Evolutionary conservation across 2,888 invertebrate genomes (phyloP).

Genomic region (Terebella lapidaria): DNA sequence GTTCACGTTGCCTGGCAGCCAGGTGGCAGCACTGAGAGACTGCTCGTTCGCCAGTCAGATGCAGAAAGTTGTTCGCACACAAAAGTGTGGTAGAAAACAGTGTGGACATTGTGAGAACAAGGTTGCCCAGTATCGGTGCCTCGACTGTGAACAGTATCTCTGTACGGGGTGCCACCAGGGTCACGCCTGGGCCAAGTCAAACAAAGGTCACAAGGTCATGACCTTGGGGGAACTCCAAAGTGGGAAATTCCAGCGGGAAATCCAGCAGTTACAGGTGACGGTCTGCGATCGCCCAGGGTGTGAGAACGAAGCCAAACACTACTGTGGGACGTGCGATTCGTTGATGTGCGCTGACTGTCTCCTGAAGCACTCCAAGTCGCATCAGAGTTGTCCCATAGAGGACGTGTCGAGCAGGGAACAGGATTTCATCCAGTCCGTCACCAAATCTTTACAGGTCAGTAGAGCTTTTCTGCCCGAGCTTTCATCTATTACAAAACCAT

Average conservation of each 20-base stretch:
- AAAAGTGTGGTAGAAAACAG: conserved; percentile 8
- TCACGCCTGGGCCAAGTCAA: conserved; percentile 39
- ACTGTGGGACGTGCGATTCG: background rate
- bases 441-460: background rate
- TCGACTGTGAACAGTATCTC: conserved; percentile 42
- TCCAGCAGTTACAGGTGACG: conserved; percentile 30
- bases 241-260: conserved; percentile 38
- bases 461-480: too few species aligned
- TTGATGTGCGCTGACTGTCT: background rate
- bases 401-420: background rate
- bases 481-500: too few species aligned
- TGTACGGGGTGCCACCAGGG: conserved; percentile 37
- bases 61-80: conserved; percentile 27
- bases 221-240: conserved; percentile 30
- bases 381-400: background rate
- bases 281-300: conserved; percentile 30
- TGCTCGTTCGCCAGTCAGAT: conserved; percentile 33
- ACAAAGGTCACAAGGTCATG: conserved; percentile 34
- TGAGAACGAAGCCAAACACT: conserved; percentile 12
- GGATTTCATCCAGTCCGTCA: background rate
- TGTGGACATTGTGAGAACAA: conserved; percentile 30
- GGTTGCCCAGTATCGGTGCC: conserved; percentile 23
- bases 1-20: conserved; percentile 6
- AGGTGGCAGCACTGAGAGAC: conserved; percentile 4
- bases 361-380: background rate